Percentiles rank a stretch among this genome's conserved stretches.
These are phyloP conservation scores for Ceraclea dissimilis DNA, from an alignment of 2,888 invertebrate species.

Conservation along the genomic window DNA sequence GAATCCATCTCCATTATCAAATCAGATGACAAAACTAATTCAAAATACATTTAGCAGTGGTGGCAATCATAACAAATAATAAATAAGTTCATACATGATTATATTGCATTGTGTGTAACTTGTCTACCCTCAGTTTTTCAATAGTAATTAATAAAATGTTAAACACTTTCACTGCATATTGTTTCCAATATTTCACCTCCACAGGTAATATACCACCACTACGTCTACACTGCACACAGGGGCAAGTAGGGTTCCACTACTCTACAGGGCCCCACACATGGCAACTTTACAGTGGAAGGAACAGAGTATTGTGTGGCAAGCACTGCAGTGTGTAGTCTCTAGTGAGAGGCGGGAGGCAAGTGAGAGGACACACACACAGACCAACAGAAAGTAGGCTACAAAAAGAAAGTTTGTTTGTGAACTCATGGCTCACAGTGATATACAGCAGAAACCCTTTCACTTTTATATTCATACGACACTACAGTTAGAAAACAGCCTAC, in stretches of 20 bases:
- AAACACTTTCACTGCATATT: not conserved
- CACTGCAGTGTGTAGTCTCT: not conserved
- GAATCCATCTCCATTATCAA: too few relatives aligned
- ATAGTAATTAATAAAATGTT: not conserved
- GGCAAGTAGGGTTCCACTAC: not conserved
- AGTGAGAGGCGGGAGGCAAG: not conserved
- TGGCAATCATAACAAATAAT: too few relatives aligned
- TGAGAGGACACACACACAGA: not conserved
- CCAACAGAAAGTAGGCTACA: constrained; percentile 43
- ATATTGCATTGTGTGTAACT: too few relatives aligned
- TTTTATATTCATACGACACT: not conserved
- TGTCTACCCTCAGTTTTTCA: too few relatives aligned
- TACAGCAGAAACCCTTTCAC: constrained; percentile 13
- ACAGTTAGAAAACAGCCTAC: too few relatives aligned
- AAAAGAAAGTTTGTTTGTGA: constrained; percentile 32
- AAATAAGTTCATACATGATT: too few relatives aligned
- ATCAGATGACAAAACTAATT: too few relatives aligned
- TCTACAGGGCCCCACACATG: not conserved
- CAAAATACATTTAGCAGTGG: too few relatives aligned
- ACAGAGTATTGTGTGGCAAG: not conserved
- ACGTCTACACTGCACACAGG: not conserved
- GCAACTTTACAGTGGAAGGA: not conserved
- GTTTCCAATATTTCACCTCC: not conserved
- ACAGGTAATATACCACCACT: not conserved
- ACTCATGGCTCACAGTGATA: constrained; percentile 24